Base-by-base conservation (phyloP, 2,113 vertebrate species). In the Muntiacus reevesi region DNA sequence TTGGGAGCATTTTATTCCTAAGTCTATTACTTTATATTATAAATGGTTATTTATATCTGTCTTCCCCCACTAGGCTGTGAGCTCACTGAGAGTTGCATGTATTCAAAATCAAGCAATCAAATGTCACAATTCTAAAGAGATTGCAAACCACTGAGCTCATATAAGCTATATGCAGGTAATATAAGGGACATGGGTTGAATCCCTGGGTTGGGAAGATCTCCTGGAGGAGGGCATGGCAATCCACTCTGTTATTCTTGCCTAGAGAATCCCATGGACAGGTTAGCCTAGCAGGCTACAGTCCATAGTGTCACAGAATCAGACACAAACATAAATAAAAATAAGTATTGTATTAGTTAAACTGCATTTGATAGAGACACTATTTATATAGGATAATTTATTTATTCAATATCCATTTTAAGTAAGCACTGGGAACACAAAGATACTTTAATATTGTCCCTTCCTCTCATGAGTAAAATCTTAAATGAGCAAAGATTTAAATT, bases 91-190 rank as follows among this genome's bases (percentile, higher is more conserved):
- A 95, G 36, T 64, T 64, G 25, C 60, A 36, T 21, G 6, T 79
- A 91, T 59, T 96, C n/a, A 91, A 83, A 96, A 60, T 87, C 76
- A 43, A 87, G 74, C 74, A 59, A 64, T 10, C 74, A 3, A 62
- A 82, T 97, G 71, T n/a, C 40, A 64, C 82, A 92, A 86, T 89
- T 86, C 7, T 28, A 86, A 97, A 92, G 50, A 93, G 19, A 90
- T 7, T 86, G 50, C 12, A 97, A 97, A 82, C 55, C 57, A 54
- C 60, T 92, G 78, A 93, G 19, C 10, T 59, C 94, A 89, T 62
- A 62, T 3, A 93, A 27, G 36, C 30, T 64, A 47, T 45, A 30
- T 94, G 40, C 71, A 27, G 40, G 40, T 27, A 40, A 76, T 3
- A 17, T 76, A 27, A 76, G 71, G 6, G 71, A 43, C 71, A 76